Evolutionary conservation across 2,113 vertebrate genomes (phyloP).

Genomic region (Rallus limicola): DNA sequence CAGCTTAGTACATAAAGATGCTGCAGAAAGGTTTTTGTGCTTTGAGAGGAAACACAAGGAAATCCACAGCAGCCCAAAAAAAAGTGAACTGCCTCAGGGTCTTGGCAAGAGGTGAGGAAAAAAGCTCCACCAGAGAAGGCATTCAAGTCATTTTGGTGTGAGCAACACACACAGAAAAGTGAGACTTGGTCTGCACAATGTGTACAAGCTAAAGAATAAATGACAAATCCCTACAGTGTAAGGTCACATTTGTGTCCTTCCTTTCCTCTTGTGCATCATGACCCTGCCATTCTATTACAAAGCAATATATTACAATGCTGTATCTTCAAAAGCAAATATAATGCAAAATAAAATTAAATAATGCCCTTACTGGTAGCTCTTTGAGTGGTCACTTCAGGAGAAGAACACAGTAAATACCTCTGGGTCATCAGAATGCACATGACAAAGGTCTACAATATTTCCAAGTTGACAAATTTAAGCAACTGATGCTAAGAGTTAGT

Average conservation of each 20-base stretch:
- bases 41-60: not conserved
- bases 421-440: not conserved
- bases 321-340: not conserved
- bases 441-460: not conserved
- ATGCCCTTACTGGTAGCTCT: not conserved
- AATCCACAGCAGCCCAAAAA: not conserved
- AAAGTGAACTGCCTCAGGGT: not conserved
- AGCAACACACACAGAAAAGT: not conserved
- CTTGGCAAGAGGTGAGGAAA: not conserved
- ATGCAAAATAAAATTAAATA: not conserved
- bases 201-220: not conserved
- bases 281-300: not conserved
- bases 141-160: not conserved
- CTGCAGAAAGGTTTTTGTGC: not conserved
- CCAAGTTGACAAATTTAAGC: not conserved
- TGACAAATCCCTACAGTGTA: not conserved
- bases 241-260: not conserved
- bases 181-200: not conserved
- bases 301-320: not conserved
- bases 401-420: not conserved
- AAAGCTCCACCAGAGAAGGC: not conserved
- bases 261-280: not conserved
- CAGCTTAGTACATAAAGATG: rapidly evolving
- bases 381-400: not conserved
- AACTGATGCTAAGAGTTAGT: not conserved